A percentile compares a stretch with the other conserved stretches of the same genome.
These are phyloP conservation scores for Chelidonichthys spinosus DNA, from an alignment of 2,797 vertebrate genomes.

Conservation along the genomic window DNA sequence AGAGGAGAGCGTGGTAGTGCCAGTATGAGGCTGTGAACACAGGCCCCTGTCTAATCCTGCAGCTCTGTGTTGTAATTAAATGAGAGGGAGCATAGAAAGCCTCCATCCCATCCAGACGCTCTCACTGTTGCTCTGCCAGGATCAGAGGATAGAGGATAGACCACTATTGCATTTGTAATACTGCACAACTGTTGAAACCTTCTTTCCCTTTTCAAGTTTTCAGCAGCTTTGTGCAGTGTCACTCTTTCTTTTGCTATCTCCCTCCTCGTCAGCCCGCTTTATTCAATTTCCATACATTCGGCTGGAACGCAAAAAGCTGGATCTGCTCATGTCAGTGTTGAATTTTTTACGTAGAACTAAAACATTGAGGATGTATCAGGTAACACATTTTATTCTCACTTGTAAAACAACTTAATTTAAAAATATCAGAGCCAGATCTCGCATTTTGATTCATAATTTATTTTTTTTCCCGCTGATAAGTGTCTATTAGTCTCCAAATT, in stretches of 20 bases:
- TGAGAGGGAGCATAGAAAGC: constrained; percentile 77
- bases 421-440: constrained; percentile 36
- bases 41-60: constrained; percentile 86
- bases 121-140: constrained; percentile 85
- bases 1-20: constrained; percentile 64
- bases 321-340: constrained; percentile 14
- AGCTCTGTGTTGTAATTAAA: constrained; percentile 86
- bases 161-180: constrained; percentile 89
- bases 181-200: constrained; percentile 87
- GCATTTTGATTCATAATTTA: constrained; percentile 32
- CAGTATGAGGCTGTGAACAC: constrained; percentile 86
- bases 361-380: neutral
- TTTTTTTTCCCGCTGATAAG: constrained; percentile 46
- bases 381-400: constrained; percentile 8
- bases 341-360: constrained; percentile 2
- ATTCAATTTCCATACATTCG: constrained; percentile 31
- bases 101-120: constrained; percentile 85
- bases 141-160: constrained; percentile 85
- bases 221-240: constrained; percentile 65
- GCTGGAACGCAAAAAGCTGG: constrained; percentile 16
- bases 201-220: constrained; percentile 68
- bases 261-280: constrained; percentile 44
- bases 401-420: constrained; percentile 19
- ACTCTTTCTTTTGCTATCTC: constrained; percentile 60
- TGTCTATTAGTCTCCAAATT: constrained; percentile 75